These are phyloP conservation scores for Acrobasis suavella DNA, from an alignment of 2,888 invertebrate species.

Conservation along the genomic window DNA sequence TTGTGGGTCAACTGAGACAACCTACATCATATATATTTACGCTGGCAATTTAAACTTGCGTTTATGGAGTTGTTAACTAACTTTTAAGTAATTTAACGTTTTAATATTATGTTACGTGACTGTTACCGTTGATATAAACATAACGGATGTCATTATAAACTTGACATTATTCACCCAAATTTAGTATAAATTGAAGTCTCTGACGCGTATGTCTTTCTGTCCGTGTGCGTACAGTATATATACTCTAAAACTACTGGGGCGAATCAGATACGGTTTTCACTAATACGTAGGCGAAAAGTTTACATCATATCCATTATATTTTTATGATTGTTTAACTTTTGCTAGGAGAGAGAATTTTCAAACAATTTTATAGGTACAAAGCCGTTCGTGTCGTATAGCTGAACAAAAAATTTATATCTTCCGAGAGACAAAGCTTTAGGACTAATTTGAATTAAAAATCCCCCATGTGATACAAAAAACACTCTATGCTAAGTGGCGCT, in stretches of 20 bases:
- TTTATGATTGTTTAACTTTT: too few species aligned
- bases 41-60: slow-evolving; percentile 9
- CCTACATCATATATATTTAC: slow-evolving; percentile 16
- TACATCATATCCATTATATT: too few species aligned
- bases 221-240: too few species aligned
- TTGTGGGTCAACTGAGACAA: slow-evolving; percentile 23
- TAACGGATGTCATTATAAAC: neutral
- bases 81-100: neutral
- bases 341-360: too few species aligned
- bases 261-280: too few species aligned
- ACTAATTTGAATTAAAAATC: slow-evolving; percentile 63
- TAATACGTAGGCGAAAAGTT: too few species aligned
- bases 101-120: neutral
- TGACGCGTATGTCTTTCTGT: too few species aligned
- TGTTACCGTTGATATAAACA: neutral
- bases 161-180: too few species aligned
- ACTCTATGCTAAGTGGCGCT: slow-evolving; percentile 78
- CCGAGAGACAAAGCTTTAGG: slow-evolving; percentile 32
- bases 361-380: too few species aligned
- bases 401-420: neutral
- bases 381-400: neutral
- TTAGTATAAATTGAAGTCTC: too few species aligned
- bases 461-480: slow-evolving; percentile 64
- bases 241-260: too few species aligned
- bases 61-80: slow-evolving; percentile 9